A percentile compares a stretch with the other conserved stretches of the same genome.
Conservation (phyloP, 2,113 vertebrate genomes). For the Boleophthalmus pectinirostris region DNA sequence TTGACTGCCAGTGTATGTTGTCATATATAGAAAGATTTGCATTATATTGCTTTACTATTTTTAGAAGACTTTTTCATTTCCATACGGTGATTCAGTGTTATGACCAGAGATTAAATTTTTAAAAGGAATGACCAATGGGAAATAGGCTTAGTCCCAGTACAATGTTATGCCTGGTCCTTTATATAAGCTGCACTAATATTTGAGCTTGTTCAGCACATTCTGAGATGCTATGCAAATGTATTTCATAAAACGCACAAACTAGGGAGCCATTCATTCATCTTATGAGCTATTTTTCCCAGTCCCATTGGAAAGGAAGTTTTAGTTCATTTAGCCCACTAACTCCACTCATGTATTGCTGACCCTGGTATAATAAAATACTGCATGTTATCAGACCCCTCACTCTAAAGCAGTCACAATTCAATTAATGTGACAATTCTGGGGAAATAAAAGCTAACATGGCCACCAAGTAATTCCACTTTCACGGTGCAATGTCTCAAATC, state of each 20-base stretch:
- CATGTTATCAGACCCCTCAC: slow-evolving; percentile 34
- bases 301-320: slow-evolving; percentile 16
- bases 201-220: slow-evolving; percentile 48
- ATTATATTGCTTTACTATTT: slow-evolving; percentile 7
- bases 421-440: not conserved
- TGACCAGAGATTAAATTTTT: not conserved
- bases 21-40: not conserved
- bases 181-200: slow-evolving; percentile 20
- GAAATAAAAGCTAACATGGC: slow-evolving; percentile 7
- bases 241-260: slow-evolving; percentile 36
- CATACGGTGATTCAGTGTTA: not conserved
- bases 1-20: too few species aligned
- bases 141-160: slow-evolving; percentile 22
- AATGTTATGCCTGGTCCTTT: slow-evolving; percentile 22
- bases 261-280: slow-evolving; percentile 46
- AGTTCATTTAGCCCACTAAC: slow-evolving; percentile 24
- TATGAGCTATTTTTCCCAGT: slow-evolving; percentile 22
- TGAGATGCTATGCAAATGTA: slow-evolving; percentile 47
- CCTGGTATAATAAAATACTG: slow-evolving; percentile 32
- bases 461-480: slow-evolving; percentile 3
- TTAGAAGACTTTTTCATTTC: not conserved
- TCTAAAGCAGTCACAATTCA: slow-evolving; percentile 11
- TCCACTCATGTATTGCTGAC: slow-evolving; percentile 31
- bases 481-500: slow-evolving; percentile 14
- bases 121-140: slow-evolving; percentile 5